These are phyloP conservation scores for Ochropleura leucogaster DNA, from an alignment of 2,888 invertebrate species.

Conservation along the genomic window DNA sequence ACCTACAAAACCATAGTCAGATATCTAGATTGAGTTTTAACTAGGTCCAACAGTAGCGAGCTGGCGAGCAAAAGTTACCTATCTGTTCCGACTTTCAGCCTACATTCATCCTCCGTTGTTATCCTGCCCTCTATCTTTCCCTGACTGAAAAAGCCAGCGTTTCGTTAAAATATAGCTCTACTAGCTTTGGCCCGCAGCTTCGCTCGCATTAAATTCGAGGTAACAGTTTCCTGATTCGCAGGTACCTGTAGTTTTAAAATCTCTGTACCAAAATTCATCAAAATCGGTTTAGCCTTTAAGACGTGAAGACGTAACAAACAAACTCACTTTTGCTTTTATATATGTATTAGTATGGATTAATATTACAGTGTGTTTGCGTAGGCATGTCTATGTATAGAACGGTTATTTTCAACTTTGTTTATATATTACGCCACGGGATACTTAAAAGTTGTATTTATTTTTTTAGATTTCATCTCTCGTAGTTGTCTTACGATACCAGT, in stretches of 20 bases:
- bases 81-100: conserved; percentile 28
- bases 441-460: too few species aligned
- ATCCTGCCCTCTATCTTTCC: conserved; percentile 1
- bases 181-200: too few species aligned
- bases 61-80: conserved; percentile 31
- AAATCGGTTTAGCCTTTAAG: too few species aligned
- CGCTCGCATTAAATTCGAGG: too few species aligned
- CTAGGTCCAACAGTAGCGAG: conserved; percentile 26
- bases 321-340: too few species aligned
- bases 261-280: too few species aligned
- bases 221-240: too few species aligned
- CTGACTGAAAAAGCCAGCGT: background rate
- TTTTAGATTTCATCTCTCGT: too few species aligned
- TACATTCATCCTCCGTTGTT: conserved; percentile 34
- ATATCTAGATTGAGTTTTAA: background rate
- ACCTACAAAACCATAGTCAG: background rate
- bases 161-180: conserved; percentile 16
- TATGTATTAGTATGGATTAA: too few species aligned
- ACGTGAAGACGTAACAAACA: too few species aligned
- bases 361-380: conserved; percentile 19
- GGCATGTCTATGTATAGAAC: conserved; percentile 10
- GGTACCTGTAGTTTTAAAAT: too few species aligned
- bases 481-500: too few species aligned
- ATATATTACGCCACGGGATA: conserved; percentile 9
- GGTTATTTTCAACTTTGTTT: conserved; percentile 26